Percentiles rank a stretch among this genome's conserved stretches.
phyloP scores from a whole-genome alignment of 92 coral and sea anemone genomes.

The Virgularia gustaviana region DNA sequence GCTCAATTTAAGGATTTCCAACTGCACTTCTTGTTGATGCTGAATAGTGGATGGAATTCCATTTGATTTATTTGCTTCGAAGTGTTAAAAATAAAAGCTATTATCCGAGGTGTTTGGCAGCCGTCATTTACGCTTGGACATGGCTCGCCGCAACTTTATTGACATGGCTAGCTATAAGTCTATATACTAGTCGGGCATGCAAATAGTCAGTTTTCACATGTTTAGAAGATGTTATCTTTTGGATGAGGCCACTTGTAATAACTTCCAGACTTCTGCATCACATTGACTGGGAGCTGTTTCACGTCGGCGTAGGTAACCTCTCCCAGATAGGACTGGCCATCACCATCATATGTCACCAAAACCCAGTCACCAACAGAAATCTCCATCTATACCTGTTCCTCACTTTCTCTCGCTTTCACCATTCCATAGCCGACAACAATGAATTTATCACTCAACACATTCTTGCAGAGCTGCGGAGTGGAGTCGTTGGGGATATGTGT shows the following conservation, averaged over 20 bases:
- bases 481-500: background rate
- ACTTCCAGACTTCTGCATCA: slow-evolving; percentile 23
- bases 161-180: too few species aligned
- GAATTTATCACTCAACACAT: background rate
- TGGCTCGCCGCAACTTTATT: too few species aligned
- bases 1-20: too few species aligned
- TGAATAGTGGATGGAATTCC: too few species aligned
- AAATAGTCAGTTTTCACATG: slow-evolving; percentile 8
- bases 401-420: too few species aligned
- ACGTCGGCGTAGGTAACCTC: slow-evolving; percentile 6
- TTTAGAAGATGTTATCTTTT: slow-evolving; percentile 14
- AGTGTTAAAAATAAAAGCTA: too few species aligned
- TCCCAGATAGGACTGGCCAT: slow-evolving; percentile 16
- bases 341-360: slow-evolving; percentile 24
- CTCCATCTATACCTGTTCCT: background rate
- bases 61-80: too few species aligned
- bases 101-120: too few species aligned
- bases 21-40: too few species aligned
- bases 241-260: slow-evolving; percentile 11
- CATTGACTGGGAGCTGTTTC: slow-evolving; percentile 19
- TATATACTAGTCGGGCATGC: too few species aligned
- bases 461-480: background rate
- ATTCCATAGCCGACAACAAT: background rate
- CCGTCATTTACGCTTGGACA: too few species aligned
- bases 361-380: slow-evolving; percentile 25